Evolutionary conservation across 2,888 invertebrate species (phyloP), one percentile per base, ranked within the genome.

Genomic region (Drosophila rubida): DNA sequence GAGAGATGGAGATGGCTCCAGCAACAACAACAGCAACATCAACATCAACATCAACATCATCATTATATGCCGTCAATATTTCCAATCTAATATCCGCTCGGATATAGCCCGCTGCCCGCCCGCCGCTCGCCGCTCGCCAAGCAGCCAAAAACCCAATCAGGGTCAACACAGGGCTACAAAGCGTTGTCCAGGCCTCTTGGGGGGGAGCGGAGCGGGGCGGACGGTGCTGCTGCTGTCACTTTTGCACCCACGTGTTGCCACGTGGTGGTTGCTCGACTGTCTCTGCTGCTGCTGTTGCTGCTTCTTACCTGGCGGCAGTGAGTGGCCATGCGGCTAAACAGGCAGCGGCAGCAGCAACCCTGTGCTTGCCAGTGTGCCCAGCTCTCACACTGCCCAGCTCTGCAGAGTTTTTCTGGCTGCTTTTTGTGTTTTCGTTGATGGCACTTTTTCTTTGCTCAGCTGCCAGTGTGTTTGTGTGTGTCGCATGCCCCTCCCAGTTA

Each of bases 401-500:
- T 14, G 14, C 49, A n/a, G n/a, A n/a, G n/a, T 39, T 53, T 50
- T 25, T 25, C 25, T 25, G 23, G 1, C 23, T 23, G 4, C 23
- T 48, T 63, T 65, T 63, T 69, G 60, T 14, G n/a, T 41, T 27
- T 87, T 69, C 86, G 78, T 80, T 86, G 87, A 75, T 71, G 81
- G 78, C 67, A 76, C 46, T 69, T 63, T 71, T 69, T 68, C 49
- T 14, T 4, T 22, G 48, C 46, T 44, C 35, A 46, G 45, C 41
- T 72, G 1, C n/a, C 23, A 8, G 6, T 22, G 11, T 27, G 35
- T 58, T 58, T 55, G 27, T 67, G 42, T 49, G 45, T 60, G 27
- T 62, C 45, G 46, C 69, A 82, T 69, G 86, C 88, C 86, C 86
- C 86, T 86, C 86, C 86, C 89, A 83, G 86, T 86, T 87, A 86